Base-by-base conservation (phyloP, 2,888 invertebrate species). In the Laspeyria flexula region DNA sequence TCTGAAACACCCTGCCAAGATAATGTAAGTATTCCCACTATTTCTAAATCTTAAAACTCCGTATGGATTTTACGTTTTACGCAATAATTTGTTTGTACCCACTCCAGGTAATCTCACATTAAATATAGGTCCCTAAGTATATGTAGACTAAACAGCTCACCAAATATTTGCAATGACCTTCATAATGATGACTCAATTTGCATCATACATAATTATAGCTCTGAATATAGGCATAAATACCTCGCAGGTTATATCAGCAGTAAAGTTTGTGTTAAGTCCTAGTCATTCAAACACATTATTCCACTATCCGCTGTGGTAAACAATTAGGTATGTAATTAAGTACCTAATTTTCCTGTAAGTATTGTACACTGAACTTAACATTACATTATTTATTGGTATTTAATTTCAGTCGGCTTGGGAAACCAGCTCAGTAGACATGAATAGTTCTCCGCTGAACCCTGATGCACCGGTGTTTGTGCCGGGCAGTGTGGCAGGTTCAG, bases 401-500 rank as follows among this genome's bases (percentile, higher is more conserved):
- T 3, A 10, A 42, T 88, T 88, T 10, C 86, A 92, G 91, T 91
- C 91, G 53, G 89, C 89, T 61, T 91, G 88, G 85, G 92, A 92
- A 71, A 90, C 79, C 60, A 90, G 90, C 77, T 91, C 91, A 51
- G 90, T 93, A 71, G 94, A 94, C 76, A 94, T 95, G 88, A 95
- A 95, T 89, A 96, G 96, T 46, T 97, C 96, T 34, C 96, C 95
- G 53, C 85, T 97, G 65, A 97, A 97, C 90, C 97, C 97, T 0
- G 95, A 97, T 73, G 97, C 97, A 12, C 95, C 96, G n/a, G 96
- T 96, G 87, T 97, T 97, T 84, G 93, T 97, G 51, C 96, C 97
- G 4, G 94, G 94, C 30, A 82, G 89, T 0, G 88, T 89, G 16
- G 86, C 89, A 6, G 92, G 93, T 4, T 85, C 93, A 0, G 92